Conservation (phyloP, 2,888 invertebrate genomes). For the Lymantria monacha region DNA sequence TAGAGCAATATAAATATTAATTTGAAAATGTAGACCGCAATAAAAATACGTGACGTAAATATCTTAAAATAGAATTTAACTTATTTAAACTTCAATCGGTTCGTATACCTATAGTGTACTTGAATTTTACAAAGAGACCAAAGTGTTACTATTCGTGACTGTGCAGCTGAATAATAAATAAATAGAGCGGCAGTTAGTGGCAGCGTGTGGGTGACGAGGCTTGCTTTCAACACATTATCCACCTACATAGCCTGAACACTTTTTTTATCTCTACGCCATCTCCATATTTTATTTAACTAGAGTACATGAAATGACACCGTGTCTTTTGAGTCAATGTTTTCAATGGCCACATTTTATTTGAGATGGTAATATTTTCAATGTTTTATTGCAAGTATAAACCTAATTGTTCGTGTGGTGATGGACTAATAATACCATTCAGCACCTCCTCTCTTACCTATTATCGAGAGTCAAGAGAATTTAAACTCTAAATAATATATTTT, state of each 20-base stretch:
- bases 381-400: too few species aligned
- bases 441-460: too few species aligned
- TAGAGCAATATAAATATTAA: too few species aligned
- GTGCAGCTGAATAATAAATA: slow-evolving; percentile 58
- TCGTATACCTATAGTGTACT: neutral
- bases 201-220: slow-evolving; percentile 42
- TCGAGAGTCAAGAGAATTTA: too few species aligned
- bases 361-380: slow-evolving; percentile 4
- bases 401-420: too few species aligned
- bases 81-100: neutral
- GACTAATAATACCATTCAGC: too few species aligned
- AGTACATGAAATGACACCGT: slow-evolving; percentile 23
- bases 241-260: slow-evolving; percentile 32
- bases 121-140: neutral
- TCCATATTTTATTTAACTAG: slow-evolving; percentile 33
- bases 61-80: neutral
- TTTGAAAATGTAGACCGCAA: too few species aligned
- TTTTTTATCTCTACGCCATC: slow-evolving; percentile 37
- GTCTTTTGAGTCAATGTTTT: slow-evolving; percentile 11
- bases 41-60: too few species aligned
- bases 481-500: too few species aligned
- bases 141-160: slow-evolving; percentile 33
- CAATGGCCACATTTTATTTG: slow-evolving; percentile 18
- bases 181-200: slow-evolving; percentile 44
- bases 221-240: slow-evolving; percentile 32